A percentile compares a stretch with the other conserved stretches of the same genome.
These are phyloP conservation scores for Vombatus ursinus DNA, from an alignment of 2,113 vertebrate genomes.

Conservation along the genomic window DNA sequence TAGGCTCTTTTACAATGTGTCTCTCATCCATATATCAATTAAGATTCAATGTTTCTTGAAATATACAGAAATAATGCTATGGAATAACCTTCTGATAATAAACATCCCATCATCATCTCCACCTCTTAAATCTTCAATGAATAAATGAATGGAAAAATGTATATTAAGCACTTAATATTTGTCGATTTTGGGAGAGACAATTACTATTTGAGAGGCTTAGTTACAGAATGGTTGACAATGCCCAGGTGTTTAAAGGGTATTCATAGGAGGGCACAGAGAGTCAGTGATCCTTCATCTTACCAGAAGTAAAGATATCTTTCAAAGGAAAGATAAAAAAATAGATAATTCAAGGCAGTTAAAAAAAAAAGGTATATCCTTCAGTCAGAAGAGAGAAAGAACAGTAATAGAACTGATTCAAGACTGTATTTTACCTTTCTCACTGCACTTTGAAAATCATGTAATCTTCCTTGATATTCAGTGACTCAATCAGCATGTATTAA, in stretches of 20 bases:
- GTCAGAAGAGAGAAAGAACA: background rate
- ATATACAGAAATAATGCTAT: too few species aligned
- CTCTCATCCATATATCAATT: too few species aligned
- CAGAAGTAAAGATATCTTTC: too few species aligned
- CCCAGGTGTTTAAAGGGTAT: background rate
- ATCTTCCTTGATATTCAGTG: background rate
- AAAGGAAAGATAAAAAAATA: background rate
- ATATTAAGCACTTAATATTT: background rate
- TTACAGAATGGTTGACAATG: background rate
- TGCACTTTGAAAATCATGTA: too few species aligned
- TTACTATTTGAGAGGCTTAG: too few species aligned
- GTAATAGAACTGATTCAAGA: background rate
- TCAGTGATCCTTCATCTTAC: background rate
- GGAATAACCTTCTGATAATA: too few species aligned
- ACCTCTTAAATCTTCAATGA: too few species aligned
- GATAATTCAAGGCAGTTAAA: background rate
- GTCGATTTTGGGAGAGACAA: background rate
- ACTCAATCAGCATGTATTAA: background rate
- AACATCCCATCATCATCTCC: too few species aligned
- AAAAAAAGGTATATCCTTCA: background rate
- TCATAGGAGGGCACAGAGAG: background rate
- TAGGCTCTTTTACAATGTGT: too few species aligned
- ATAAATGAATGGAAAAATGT: too few species aligned
- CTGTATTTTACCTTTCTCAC: background rate
- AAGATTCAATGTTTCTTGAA: too few species aligned